Evolutionary conservation across 23 tunicate species (phyloP), one percentile per base, ranked within the genome.

Genomic region (Clavelina lepadiformis): DNA sequence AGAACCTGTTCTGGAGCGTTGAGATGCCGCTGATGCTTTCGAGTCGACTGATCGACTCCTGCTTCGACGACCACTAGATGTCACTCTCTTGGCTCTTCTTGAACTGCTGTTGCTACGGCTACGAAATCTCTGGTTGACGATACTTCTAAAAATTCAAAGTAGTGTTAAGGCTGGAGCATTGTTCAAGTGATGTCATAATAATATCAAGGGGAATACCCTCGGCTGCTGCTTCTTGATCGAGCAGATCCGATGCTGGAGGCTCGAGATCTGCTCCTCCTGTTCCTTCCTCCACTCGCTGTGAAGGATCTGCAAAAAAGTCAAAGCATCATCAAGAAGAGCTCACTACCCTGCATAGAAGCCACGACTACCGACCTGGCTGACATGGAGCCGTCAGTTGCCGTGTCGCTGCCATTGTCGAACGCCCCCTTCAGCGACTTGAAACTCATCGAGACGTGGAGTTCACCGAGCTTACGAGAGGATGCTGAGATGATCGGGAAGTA

Each of bases 401-500:
- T 30, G 35, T 75, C 76, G 56, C 63, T 71, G 4, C 68, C 28
- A 29, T 72, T 73, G 37, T 87, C 86, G 47, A 73, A 87, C 25
- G 87, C 87, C 24, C 46, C 81, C 23, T 58, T 36, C 26, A 87
- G 28, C 36, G 86, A 56, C 45, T 79, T 79, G 35, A 87, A 73
- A 63, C 82, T 47, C 28, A 87, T 68, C 1, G 78, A 50, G 7
- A 87, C 68, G 35, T 87, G 72, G 0, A 87, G 36, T 52, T 87
- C 96, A 0, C 96, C 96, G 44, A 87, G 56, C 51, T 74, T 87
- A 50, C 96, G 46, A 2, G 96, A 87, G 1, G 86, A 73, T 28
- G 86, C 68, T 6, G 96, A 87, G 23, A 79, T 67, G 8, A 87
- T 87, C 0, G 96, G 87, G 58, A 87, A 87, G 36, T n/a, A 68